These are phyloP conservation scores for Tribolium castaneum DNA, from an alignment of 1,140 invertebrate genomes.

Conservation along the genomic window DNA sequence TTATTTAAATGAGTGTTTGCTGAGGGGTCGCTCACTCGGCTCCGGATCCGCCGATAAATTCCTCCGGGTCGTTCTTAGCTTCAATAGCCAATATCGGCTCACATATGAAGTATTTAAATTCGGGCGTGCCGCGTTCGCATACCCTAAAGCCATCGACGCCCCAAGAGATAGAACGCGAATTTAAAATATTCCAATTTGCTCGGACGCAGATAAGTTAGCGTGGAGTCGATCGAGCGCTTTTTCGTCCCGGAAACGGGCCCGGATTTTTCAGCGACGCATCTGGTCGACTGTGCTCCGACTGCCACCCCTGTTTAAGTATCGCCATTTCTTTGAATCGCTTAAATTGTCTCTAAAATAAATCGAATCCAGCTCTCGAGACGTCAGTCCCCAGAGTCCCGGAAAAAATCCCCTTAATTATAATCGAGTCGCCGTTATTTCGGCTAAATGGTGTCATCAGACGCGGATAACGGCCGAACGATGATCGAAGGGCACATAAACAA, in stretches of 20 bases:
- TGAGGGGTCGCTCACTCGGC: not conserved
- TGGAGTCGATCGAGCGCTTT: constrained; percentile 1
- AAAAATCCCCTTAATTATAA: constrained; percentile 26
- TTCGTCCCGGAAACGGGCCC: not conserved
- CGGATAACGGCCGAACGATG: constrained; percentile 48
- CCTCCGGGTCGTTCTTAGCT: not conserved
- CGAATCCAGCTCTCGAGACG: constrained; percentile 48
- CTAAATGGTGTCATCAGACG: constrained; percentile 41
- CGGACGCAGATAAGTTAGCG: constrained; percentile 55
- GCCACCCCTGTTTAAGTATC: constrained; percentile 53
- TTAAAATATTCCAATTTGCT: constrained; percentile 57
- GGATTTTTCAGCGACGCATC: not conserved
- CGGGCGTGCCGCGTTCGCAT: constrained; percentile 32
- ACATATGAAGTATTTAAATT: constrained; percentile 50
- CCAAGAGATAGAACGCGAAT: constrained; percentile 52
- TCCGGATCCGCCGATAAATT: constrained; percentile 18
- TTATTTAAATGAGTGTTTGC: not conserved
- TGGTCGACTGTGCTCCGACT: constrained; percentile 45
- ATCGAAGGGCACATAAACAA: constrained; percentile 56
- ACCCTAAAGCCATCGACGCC: constrained; percentile 49
- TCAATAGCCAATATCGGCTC: constrained; percentile 44
- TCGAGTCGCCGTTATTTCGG: not conserved
- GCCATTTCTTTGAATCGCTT: constrained; percentile 59
- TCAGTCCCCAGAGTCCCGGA: constrained; percentile 13
- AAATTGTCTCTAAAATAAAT: constrained; percentile 60